phyloP scores from a whole-genome alignment of 2,113 vertebrate genomes.

The Seriola aureovittata region DNA sequence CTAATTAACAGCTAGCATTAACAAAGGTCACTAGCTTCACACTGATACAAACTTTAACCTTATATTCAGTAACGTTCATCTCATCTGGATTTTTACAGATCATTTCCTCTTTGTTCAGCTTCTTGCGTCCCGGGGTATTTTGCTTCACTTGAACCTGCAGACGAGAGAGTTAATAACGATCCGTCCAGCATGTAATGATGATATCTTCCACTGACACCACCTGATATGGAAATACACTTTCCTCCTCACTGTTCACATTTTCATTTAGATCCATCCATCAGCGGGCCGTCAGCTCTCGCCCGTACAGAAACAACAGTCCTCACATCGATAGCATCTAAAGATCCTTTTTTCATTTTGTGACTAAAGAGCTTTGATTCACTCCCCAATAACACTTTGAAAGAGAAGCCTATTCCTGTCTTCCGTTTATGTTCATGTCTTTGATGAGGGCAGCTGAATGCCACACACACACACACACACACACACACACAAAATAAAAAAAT shows the following conservation, averaged over 20 bases:
- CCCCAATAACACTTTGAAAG: slow-evolving; percentile 71
- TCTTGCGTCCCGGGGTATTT: neutral
- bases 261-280: slow-evolving; percentile 53
- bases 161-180: neutral
- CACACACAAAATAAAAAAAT: slow-evolving; percentile 15
- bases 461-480: slow-evolving; percentile 13
- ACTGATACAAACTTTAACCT: neutral
- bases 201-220: slow-evolving; percentile 9
- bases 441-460: slow-evolving; percentile 59
- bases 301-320: slow-evolving; percentile 18
- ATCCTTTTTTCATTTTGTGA: slow-evolving; percentile 43
- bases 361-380: slow-evolving; percentile 71
- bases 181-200: neutral
- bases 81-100: neutral
- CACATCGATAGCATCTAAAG: slow-evolving; percentile 57
- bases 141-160: neutral
- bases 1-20: too few species aligned
- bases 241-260: slow-evolving; percentile 28
- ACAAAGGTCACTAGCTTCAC: neutral
- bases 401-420: slow-evolving; percentile 73
- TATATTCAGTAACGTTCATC: neutral
- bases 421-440: slow-evolving; percentile 68
- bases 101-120: neutral
- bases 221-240: slow-evolving; percentile 52
- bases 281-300: slow-evolving; percentile 50